Evolutionary conservation across 2,888 invertebrate genomes (phyloP), one percentile per base, ranked within the genome.

Genomic region (Polydrusus tereticollis): DNA sequence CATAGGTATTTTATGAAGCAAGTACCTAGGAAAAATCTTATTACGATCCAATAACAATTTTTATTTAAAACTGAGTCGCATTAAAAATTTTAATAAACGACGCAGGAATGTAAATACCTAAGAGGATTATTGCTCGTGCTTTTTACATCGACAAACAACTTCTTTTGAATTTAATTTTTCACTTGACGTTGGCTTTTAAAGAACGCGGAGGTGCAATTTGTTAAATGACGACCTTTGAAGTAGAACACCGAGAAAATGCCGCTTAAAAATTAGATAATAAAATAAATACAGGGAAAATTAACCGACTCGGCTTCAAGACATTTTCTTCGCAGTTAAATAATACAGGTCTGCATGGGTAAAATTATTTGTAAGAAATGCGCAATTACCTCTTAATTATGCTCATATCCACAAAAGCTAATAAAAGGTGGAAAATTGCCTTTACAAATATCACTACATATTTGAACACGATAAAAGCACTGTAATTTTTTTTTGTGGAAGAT

Each of bases 101-200:
- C 47, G n/a, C n/a, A 47, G 47, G 23, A 23, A 47, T 47, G 23
- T 47, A 47, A 47, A 47, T 47, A 47, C 47, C 47, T 21, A 47
- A 47, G 47, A 47, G 47, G 47, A 47, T 47, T 47, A 47, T 47
- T 47, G 23, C 23, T 23, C 21, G 21, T 47, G 47, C 47, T 23
- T 47, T 47, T 47, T 23, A 47, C 23, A 47, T 47, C 23, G 5
- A 23, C 47, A 47, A 47, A 47, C 47, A 23, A 47, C 23, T 47
- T 47, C 45, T 20, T 47, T 47, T 47, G 20, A 47, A 12, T 23
- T 47, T 47, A 23, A 47, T 47, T 47, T 47, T 47, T 47, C n/a
- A 45, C 45, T 45, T 41, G n/a, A 36, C 14, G 8, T 12, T 47
- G 47, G 21, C 47, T 47, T 47, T 47, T 23, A 45, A 47, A 23